phyloP scores from a whole-genome alignment of 1,140 invertebrate species.

The Drosophila elegans region DNA sequence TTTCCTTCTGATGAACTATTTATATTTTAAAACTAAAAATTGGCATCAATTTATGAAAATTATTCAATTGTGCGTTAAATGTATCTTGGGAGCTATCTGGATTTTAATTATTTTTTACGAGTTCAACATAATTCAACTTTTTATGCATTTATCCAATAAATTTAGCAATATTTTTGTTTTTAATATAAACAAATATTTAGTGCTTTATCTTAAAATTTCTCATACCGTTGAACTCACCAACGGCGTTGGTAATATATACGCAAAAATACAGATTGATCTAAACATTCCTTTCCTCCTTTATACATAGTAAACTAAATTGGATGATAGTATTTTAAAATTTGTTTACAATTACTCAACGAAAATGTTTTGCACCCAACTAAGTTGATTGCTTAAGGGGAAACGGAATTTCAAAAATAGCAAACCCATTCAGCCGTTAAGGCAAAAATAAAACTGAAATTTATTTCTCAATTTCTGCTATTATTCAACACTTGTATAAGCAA shows the following conservation, averaged over 20 bases:
- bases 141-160: no score
- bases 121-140: no score
- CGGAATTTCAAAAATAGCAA: conserved; percentile 4
- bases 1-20: no score
- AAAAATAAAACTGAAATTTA: conserved; percentile 14
- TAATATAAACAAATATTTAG: no score
- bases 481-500: conserved; percentile 19
- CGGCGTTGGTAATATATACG: neutral
- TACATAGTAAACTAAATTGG: conserved; percentile 22
- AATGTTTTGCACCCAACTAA: conserved; percentile 18
- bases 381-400: neutral
- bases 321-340: conserved; percentile 25
- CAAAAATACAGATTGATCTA: neutral
- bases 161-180: no score
- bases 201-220: no score
- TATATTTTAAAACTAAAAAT: no score
- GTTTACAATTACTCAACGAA: conserved; percentile 34
- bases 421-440: conserved; percentile 20
- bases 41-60: no score
- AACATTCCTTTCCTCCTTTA: neutral
- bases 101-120: no score
- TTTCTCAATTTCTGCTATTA: conserved; percentile 27
- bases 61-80: no score
- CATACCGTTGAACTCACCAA: neutral
- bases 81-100: no score